These are phyloP conservation scores for Periplaneta americana DNA, from an alignment of 1,140 invertebrate genomes.

Conservation along the genomic window DNA sequence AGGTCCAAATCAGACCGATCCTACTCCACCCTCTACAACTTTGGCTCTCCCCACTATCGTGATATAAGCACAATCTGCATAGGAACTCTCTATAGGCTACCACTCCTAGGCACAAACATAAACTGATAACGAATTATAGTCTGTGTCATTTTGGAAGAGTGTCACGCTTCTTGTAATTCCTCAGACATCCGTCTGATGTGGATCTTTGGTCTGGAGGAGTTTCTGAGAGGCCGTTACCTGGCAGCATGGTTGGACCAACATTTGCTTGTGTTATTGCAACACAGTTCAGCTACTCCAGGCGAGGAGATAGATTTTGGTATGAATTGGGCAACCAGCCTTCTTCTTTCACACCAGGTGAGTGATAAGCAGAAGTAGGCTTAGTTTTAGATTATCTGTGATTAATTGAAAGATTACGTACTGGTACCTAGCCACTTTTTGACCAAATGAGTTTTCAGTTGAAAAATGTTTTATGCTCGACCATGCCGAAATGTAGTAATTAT, in stretches of 20 bases:
- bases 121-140: no score
- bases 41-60: no score
- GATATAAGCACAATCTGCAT: no score
- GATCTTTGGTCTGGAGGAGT: slow-evolving; percentile 93
- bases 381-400: not conserved
- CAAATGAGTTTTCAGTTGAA: not conserved
- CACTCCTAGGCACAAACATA: no score
- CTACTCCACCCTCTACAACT: no score
- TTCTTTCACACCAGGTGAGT: slow-evolving; percentile 69
- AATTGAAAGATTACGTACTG: not conserved
- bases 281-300: slow-evolving; percentile 86
- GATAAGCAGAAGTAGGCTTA: not conserved
- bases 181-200: slow-evolving; percentile 75
- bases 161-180: no score
- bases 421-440: not conserved
- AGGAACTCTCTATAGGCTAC: no score
- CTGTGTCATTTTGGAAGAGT: no score
- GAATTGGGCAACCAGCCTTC: slow-evolving; percentile 89
- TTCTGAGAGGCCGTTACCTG: slow-evolving; percentile 77
- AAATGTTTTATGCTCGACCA: no score
- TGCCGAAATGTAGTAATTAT: no score
- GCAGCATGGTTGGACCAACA: slow-evolving; percentile 88
- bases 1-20: no score
- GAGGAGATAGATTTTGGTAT: slow-evolving; percentile 96
- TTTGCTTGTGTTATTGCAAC: slow-evolving; percentile 95